Percentiles rank a stretch among this genome's conserved stretches.
phyloP scores from a whole-genome alignment of 2,797 vertebrate genomes.

The Syndactyla subalaris region DNA sequence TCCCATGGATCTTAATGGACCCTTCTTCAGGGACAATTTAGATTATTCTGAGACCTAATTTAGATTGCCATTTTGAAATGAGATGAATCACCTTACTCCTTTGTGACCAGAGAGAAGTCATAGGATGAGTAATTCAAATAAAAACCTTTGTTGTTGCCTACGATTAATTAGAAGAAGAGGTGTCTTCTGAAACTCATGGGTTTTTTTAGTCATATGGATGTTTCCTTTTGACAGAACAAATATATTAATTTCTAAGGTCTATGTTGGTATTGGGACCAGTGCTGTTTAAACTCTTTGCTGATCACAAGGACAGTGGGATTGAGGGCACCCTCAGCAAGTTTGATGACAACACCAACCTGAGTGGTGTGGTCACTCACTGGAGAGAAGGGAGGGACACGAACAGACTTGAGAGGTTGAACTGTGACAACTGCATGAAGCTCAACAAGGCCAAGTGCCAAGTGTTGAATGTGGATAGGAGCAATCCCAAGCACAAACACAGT shows the following conservation, averaged over 20 bases:
- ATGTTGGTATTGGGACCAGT: neutral
- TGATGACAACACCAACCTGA: neutral
- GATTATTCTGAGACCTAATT: neutral
- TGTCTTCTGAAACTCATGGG: neutral
- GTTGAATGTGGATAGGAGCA: neutral
- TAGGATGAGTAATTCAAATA: neutral
- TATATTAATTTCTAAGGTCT: neutral
- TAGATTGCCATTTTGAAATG: neutral
- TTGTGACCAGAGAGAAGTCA: neutral
- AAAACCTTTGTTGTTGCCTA: neutral
- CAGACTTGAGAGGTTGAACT: neutral
- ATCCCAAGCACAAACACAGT: neutral
- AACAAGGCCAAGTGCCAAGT: no score
- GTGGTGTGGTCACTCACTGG: neutral
- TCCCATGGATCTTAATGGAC: neutral
- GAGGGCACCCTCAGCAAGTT: neutral
- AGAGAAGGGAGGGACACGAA: neutral
- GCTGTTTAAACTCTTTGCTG: neutral
- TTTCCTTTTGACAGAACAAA: neutral
- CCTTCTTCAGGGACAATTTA: neutral
- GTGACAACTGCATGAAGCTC: neutral
- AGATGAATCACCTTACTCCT: neutral
- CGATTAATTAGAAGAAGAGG: neutral
- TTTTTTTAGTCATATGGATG: neutral
- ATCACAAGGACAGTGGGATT: neutral